phyloP scores from a whole-genome alignment of 2,797 vertebrate genomes.

The Neopelma chrysocephalum region DNA sequence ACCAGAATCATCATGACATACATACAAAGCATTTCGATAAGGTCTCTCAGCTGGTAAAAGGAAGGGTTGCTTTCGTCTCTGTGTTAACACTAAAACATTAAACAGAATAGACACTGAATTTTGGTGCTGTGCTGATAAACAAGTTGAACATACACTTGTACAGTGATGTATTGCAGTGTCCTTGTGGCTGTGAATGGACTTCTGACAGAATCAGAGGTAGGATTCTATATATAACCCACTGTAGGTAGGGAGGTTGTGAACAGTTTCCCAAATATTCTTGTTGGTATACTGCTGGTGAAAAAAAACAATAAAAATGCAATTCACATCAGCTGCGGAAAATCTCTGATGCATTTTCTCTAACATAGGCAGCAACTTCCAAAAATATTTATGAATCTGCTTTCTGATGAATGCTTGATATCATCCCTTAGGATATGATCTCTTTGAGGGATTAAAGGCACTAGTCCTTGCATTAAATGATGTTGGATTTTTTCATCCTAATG shows the following conservation, averaged over 20 bases:
- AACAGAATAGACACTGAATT: background rate
- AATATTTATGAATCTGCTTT: conserved; percentile 47
- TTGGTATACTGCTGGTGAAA: background rate
- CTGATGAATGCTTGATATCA: conserved; percentile 50
- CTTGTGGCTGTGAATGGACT: conserved; percentile 14
- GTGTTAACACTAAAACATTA: background rate
- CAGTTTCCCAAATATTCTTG: background rate
- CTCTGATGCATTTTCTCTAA: conserved; percentile 28
- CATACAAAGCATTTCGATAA: background rate
- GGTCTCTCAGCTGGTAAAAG: background rate
- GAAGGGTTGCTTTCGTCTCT: background rate
- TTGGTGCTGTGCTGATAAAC: background rate
- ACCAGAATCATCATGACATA: background rate
- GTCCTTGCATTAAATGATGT: conserved; percentile 39
- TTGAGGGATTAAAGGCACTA: conserved; percentile 55
- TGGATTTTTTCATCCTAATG: conserved; percentile 26
- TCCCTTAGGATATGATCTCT: conserved; percentile 60
- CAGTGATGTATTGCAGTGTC: conserved; percentile 1
- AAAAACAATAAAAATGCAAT: conserved; percentile 4
- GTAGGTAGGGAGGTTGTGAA: background rate
- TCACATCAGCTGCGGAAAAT: conserved; percentile 23
- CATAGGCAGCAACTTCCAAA: conserved; percentile 34
- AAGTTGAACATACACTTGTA: background rate
- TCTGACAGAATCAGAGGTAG: conserved; percentile 12
- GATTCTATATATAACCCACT: background rate